Evolutionary conservation across 2,113 vertebrate species (phyloP).

Genomic region (Rattus rattus): DNA sequence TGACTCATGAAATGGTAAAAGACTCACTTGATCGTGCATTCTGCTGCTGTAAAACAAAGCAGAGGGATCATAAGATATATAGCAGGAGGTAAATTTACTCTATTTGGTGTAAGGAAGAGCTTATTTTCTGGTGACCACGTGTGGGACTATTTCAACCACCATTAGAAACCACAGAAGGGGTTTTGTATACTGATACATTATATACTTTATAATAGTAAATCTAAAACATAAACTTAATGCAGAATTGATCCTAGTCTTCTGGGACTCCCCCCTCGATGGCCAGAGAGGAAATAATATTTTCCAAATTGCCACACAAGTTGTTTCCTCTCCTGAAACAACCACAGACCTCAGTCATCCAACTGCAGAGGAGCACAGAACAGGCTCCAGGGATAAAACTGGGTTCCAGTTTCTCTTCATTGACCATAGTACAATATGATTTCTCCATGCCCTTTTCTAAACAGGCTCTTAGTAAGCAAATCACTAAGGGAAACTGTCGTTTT

Average conservation of each 20-base stretch:
- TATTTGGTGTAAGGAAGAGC: constrained; percentile 55
- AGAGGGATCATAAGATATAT: constrained; percentile 29
- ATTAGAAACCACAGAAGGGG: constrained; percentile 47
- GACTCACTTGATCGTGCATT: not conserved
- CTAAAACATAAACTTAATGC: constrained; percentile 47
- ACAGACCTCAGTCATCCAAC: not conserved
- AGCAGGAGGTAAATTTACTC: constrained; percentile 25
- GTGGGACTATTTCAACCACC: constrained; percentile 46
- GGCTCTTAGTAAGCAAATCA: constrained; percentile 26
- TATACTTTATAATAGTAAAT: constrained; percentile 50
- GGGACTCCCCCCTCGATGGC: constrained; percentile 2
- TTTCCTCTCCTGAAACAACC: constrained; percentile 44
- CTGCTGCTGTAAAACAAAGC: constrained; percentile 55
- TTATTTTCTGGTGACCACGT: constrained; percentile 30
- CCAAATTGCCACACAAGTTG: constrained; percentile 10
- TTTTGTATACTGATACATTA: not conserved
- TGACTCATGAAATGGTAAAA: constrained; percentile 43
- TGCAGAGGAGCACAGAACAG: not conserved
- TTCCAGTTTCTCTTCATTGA: not conserved
- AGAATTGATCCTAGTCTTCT: constrained; percentile 50
- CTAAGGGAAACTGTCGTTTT: not conserved
- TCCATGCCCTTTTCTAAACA: not conserved
- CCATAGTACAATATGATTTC: not conserved
- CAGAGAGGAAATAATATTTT: constrained; percentile 18
- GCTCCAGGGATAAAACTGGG: not conserved